Evolutionary conservation across 2,888 invertebrate species (phyloP).

Genomic region (Machimus atricapillus): DNA sequence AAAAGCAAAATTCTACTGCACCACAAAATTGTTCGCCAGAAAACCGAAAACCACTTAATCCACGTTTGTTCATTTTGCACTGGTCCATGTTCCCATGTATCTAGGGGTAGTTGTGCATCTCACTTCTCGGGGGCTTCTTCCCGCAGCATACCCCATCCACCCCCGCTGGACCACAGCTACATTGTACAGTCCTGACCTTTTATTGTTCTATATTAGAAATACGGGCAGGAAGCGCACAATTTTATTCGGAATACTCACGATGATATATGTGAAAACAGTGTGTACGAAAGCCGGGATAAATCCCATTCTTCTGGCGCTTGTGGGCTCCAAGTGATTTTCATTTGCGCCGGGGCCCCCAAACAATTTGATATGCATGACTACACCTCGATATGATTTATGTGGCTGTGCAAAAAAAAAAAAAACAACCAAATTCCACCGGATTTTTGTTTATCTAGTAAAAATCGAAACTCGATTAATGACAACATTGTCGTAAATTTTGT

Average conservation of each 20-base stretch:
- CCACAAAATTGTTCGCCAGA: slow-evolving; percentile 36
- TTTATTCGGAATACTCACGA: slow-evolving; percentile 21
- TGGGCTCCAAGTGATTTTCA: slow-evolving; percentile 26
- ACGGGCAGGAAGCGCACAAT: slow-evolving; percentile 11
- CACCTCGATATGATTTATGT: slow-evolving; percentile 28
- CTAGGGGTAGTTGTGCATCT: not conserved
- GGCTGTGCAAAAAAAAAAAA: not conserved
- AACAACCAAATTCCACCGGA: not conserved
- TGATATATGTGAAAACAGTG: slow-evolving; percentile 7
- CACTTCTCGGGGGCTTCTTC: not conserved
- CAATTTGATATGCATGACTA: slow-evolving; percentile 37
- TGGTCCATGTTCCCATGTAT: slow-evolving; percentile 2
- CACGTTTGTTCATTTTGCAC: slow-evolving; percentile 38
- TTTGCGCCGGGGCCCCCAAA: slow-evolving; percentile 9
- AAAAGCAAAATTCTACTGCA: slow-evolving; percentile 30
- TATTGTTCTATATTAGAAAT: slow-evolving; percentile 36
- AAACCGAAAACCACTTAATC: slow-evolving; percentile 40
- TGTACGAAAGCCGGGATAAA: not conserved
- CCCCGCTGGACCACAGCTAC: not conserved
- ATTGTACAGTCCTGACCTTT: slow-evolving; percentile 22
- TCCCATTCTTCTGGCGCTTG: slow-evolving; percentile 17
- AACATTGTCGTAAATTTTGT: not conserved
- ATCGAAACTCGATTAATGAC: slow-evolving; percentile 12
- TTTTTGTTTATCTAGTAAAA: slow-evolving; percentile 12
- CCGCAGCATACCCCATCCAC: not conserved